phyloP scores from a whole-genome alignment of 2,888 invertebrate genomes.

The Sminthurides aquaticus region DNA sequence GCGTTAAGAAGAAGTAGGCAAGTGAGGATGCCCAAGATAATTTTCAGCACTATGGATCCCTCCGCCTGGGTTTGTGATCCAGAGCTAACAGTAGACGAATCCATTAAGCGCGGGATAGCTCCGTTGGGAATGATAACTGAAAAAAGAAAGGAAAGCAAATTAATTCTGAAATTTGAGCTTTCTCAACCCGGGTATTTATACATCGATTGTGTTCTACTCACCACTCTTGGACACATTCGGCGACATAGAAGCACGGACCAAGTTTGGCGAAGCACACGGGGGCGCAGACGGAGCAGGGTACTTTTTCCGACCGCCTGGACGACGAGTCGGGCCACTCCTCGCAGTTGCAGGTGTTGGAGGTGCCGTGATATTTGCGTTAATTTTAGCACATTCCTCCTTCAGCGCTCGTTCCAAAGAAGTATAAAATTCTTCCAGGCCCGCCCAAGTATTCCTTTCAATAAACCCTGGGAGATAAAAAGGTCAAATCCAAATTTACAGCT shows the following conservation, averaged over 20 bases:
- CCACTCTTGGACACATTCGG: no score
- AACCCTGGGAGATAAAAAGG: slow-evolving; percentile 54
- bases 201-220: no score
- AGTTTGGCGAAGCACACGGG: slow-evolving; percentile 2
- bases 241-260: background rate
- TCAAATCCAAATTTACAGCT: background rate
- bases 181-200: no score
- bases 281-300: slow-evolving; percentile 34
- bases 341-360: slow-evolving; percentile 44
- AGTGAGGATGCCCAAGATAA: slow-evolving; percentile 57
- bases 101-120: background rate
- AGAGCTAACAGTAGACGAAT: slow-evolving; percentile 13
- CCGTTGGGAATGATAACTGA: no score
- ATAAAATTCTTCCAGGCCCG: slow-evolving; percentile 76
- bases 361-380: slow-evolving; percentile 25
- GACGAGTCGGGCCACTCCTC: slow-evolving; percentile 20
- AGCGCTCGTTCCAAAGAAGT: slow-evolving; percentile 61
- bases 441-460: slow-evolving; percentile 82
- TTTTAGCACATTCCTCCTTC: slow-evolving; percentile 53
- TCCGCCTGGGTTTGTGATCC: slow-evolving; percentile 26
- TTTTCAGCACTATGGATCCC: slow-evolving; percentile 34
- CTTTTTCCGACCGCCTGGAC: slow-evolving; percentile 30
- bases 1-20: slow-evolving; percentile 63
- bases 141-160: no score
- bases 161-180: no score